phyloP scores from a whole-genome alignment of 2,113 vertebrate genomes.

The Neolamprologus sp. region DNA sequence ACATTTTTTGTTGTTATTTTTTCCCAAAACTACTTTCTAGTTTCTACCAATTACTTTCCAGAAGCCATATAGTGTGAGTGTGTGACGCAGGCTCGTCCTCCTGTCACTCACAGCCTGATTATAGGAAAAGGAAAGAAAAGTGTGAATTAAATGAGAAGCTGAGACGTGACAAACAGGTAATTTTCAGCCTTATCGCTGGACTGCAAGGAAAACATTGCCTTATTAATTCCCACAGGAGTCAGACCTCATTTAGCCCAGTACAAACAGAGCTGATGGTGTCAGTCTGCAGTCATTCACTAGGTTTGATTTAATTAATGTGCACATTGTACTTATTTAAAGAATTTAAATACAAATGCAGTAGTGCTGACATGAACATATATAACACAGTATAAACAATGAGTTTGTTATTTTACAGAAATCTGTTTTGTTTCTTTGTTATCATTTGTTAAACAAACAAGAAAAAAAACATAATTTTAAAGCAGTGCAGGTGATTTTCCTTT shows the following conservation, averaged over 20 bases:
- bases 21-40: background rate
- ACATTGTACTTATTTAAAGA: background rate
- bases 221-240: background rate
- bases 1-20: background rate
- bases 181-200: background rate
- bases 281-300: background rate
- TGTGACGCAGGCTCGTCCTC: rapidly evolving
- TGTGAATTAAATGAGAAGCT: background rate
- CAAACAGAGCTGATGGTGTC: background rate
- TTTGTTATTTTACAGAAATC: background rate
- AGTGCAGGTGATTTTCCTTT: background rate
- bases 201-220: background rate
- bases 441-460: background rate
- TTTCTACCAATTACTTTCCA: background rate
- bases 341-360: background rate
- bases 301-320: background rate
- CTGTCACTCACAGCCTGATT: background rate
- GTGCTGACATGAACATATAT: background rate
- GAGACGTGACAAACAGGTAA: background rate
- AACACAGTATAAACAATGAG: background rate
- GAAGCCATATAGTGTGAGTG: background rate
- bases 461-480: background rate
- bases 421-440: background rate
- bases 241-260: background rate
- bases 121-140: background rate